Base-by-base conservation (phyloP, 1,140 invertebrate genomes). In the Zaprionus camerounensis region DNA sequence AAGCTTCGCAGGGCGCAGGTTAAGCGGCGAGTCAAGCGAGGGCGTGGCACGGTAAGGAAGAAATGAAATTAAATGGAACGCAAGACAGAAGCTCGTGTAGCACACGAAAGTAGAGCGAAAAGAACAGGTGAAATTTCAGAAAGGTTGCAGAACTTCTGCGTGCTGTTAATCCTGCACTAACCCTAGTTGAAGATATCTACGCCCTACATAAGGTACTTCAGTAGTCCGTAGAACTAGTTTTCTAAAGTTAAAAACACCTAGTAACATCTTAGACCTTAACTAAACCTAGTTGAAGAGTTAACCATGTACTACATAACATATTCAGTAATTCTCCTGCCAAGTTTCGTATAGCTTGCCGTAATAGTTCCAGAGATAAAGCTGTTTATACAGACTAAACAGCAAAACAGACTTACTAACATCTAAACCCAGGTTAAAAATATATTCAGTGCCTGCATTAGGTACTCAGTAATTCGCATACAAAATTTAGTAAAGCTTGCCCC, bases 11-110 rank as follows among this genome's bases (percentile, higher is more conserved):
- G 31, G 28, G 49, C 11, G 12, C 17, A 67, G 81, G 81, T 82
- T 82, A 82, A 82, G 71, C 67, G 71, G 67, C 53, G 76, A 80
- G 81, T 82, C 81, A 82, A 82, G 63, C 62, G 44, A 31, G 49
- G 41, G 65, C 36, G 76, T 53, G 24, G 62, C 46, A 62, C 46
- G 63, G 13, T 4, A 5, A 4, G 36, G 15, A 56, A 20, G 26
- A 46, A 67, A 67, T 38, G 0, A 13, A 53, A 53, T 34, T n/a
- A 63, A 51, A 63, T 51, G 26, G 49, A 65, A 34, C 49, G 49
- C 22, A 41, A 67, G 9, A 51, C 2, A 17, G 38, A 38, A 68
- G 65, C 41, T 63, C 13, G 13, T 22, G 53, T 51, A 73, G 64
- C 64, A 69, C n/a, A 17, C 17, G 44, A 49, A 22, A 17, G 24